Conservation (phyloP, 2,113 vertebrate genomes). For the Malurus melanocephalus region DNA sequence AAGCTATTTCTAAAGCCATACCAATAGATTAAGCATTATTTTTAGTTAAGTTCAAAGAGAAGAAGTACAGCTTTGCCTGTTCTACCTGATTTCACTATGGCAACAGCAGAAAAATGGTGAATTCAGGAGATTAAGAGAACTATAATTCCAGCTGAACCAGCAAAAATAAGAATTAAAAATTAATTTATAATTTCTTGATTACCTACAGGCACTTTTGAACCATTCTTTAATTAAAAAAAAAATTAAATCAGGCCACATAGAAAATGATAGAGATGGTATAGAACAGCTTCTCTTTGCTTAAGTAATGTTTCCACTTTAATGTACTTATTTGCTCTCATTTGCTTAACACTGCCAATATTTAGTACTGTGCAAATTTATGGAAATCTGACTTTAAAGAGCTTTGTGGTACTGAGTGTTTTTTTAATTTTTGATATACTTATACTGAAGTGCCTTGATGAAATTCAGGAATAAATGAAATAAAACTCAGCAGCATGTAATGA, state of each 20-base stretch:
- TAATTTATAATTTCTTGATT: conserved; percentile 44
- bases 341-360: conserved; percentile 29
- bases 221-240: conserved; percentile 38
- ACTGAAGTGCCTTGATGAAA: conserved; percentile 8
- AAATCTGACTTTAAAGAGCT: conserved; percentile 62
- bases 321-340: conserved; percentile 59
- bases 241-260: background rate
- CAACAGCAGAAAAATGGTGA: conserved; percentile 39
- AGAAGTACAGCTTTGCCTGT: conserved; percentile 17
- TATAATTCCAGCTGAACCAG: conserved; percentile 43
- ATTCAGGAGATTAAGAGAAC: conserved; percentile 43
- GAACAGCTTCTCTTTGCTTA: conserved; percentile 36
- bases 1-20: conserved; percentile 47
- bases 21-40: conserved; percentile 62
- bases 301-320: conserved; percentile 51
- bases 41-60: conserved; percentile 61
- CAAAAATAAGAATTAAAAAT: conserved; percentile 55
- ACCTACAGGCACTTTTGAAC: conserved; percentile 7
- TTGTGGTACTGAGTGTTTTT: conserved; percentile 17
- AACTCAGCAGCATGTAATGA: background rate
- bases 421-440: conserved; percentile 10
- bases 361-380: conserved; percentile 48
- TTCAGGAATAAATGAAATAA: conserved; percentile 26
- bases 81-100: conserved; percentile 50
- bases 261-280: background rate